Evolutionary conservation across 1,140 invertebrate genomes (phyloP), one percentile per base, ranked within the genome.

Genomic region (Branchinecta lynchi): DNA sequence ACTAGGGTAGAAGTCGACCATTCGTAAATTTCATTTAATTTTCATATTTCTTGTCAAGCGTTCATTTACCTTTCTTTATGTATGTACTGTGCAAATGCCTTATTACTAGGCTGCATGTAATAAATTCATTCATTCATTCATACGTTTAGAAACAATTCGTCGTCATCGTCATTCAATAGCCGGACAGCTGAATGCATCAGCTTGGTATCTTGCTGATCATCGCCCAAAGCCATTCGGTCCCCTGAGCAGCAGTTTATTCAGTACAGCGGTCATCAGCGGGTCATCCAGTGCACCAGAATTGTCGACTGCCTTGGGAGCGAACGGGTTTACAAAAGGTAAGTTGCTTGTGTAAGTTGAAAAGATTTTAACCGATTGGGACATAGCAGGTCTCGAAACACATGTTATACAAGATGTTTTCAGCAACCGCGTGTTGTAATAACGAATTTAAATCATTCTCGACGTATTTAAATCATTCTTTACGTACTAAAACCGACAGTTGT

Each of bases 161-260:
- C 88, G 87, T 81, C 89, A 92, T 83, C 86, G 90, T 80, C 90
- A 92, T 87, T 91, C 89, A 85, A 89, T 92, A 84, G 88, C 88
- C 80, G 89, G 89, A 82, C 89, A 92, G 85, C 88, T 91, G 85
- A 90, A 86, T 84, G 81, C 79, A 75, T 83, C 82, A 75, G 78
- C 79, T 74, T 79, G 80, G 12, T 21, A 44, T 66, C n/a, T 46
- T 10, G 15, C 51, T 12, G 46, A 51, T 45, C 12, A 6, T 51
- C 21, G 10, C 8, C 43, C 43, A 67, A n/a, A 32, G 15, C 7
- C 15, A 20, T 20, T 68, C 17, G 68, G 68, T 45, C 21, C 21
- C 65, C 66, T 66, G 70, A 83, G 88, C 7, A 87, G 85, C 76
- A 88, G 87, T 73, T 84, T 95, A 69, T 94, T 96, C 83, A 91